These are phyloP conservation scores for Bombus superbus DNA, from an alignment of 1,140 invertebrate species.

Conservation along the genomic window DNA sequence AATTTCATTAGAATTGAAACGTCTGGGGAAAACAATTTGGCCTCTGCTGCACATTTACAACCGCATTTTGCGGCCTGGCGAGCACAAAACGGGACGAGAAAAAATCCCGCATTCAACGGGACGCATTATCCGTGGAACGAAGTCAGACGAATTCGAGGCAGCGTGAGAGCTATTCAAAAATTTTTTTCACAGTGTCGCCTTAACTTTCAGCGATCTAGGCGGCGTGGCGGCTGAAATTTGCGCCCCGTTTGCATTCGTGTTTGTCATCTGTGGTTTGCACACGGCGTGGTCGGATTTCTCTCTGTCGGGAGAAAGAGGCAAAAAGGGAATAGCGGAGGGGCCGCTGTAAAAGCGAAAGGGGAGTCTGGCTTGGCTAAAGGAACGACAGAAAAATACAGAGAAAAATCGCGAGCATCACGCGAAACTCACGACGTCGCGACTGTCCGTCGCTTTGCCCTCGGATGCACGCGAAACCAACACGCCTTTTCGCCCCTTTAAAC, in stretches of 20 bases:
- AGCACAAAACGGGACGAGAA: constrained; percentile 6
- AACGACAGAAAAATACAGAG: constrained; percentile 25
- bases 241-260: constrained; percentile 24
- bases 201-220: constrained; percentile 38
- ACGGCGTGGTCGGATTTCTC: not conserved
- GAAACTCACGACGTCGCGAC: constrained; percentile 45
- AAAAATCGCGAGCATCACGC: constrained; percentile 50
- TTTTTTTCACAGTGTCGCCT: constrained; percentile 27
- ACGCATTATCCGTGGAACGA: constrained; percentile 15
- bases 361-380: constrained; percentile 8
- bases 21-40: not conserved
- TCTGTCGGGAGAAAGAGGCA: not conserved
- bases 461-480: constrained; percentile 30
- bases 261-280: constrained; percentile 32
- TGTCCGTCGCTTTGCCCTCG: constrained; percentile 39
- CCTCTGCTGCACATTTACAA: constrained; percentile 10
- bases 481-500: constrained; percentile 21
- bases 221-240: constrained; percentile 28
- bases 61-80: not conserved
- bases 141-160: constrained; percentile 24
- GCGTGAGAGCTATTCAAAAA: constrained; percentile 14
- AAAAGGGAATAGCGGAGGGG: constrained; percentile 11
- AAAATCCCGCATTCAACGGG: not conserved
- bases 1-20: not conserved
- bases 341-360: constrained; percentile 25